Base-by-base conservation (phyloP, 2,797 vertebrate genomes). In the Paguma larvata region DNA sequence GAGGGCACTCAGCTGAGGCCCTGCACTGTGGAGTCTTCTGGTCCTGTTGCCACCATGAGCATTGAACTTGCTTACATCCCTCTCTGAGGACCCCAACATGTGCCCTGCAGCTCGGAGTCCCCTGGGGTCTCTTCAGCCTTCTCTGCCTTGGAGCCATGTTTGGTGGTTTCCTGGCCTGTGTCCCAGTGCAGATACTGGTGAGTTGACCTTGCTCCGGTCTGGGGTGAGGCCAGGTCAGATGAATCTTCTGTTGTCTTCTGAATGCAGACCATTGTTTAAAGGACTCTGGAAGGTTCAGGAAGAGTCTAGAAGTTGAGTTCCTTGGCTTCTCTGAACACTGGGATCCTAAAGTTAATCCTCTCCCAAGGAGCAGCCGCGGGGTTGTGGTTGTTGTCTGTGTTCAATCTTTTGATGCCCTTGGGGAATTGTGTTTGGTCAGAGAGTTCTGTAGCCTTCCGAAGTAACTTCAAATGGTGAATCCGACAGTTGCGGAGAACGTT, bases 221-320 rank as follows among this genome's bases (percentile, higher is more conserved):
- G 51, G 89, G 44, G 44, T 53, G 46, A 82, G 85, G 78, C 83
- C 62, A 16, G n/a, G 87, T 83, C 59, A 73, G 72, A 44, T 72
- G 73, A 30, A 27, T 38, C 62, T 67, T 90, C 85, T 78, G 1
- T 78, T 56, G 48, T 75, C 63, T 79, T 63, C 65, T 92, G 59
- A 96, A 89, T 89, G 59, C 75, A 91, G 32, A 82, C 85, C 53
- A 86, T 96, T 91, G 89, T 97, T 89, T 56, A 68, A 86, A 62
- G 68, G 67, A 25, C 73, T 48, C 53, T 30, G n/a, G 92, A 78
- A 59, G 68, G 62, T 89, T 95, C 25, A 16, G 9, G 21, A 87
- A 68, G 62, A 82, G 62, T 80, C 27, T n/a, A 21, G 87, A 96
- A 62, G 15, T 84, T 85, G 70, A 91, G 46, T 34, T 67, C 65